A percentile compares a stretch with the other conserved stretches of the same genome.
Evolutionary conservation across 2,888 invertebrate genomes (phyloP).

Genomic region (Galeruca laticollis): DNA sequence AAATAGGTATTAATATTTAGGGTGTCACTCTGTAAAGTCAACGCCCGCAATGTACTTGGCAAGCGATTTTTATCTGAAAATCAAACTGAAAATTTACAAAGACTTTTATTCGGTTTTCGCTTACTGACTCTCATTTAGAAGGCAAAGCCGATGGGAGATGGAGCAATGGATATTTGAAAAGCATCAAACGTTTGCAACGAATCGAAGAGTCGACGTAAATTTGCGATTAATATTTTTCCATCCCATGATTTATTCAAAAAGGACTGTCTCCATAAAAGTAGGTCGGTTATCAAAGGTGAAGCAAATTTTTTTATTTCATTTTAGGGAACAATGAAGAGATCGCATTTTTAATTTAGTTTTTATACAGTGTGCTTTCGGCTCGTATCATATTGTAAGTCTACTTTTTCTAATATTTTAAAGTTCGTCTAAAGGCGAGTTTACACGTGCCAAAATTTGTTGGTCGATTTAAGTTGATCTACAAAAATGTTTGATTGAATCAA

Average conservation of each 20-base stretch:
- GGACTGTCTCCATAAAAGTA: slow-evolving; percentile 9
- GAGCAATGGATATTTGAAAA: slow-evolving; percentile 15
- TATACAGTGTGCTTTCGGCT: too few relatives aligned
- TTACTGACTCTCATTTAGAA: slow-evolving; percentile 21
- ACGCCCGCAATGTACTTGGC: slow-evolving; percentile 28
- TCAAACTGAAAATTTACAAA: slow-evolving; percentile 40
- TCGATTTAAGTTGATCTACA: too few relatives aligned
- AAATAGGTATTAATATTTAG: background rate
- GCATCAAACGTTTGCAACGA: slow-evolving; percentile 5
- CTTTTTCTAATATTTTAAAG: too few relatives aligned
- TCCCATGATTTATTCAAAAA: slow-evolving; percentile 19
- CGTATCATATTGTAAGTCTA: too few relatives aligned
- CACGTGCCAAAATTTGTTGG: too few relatives aligned
- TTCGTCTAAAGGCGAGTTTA: too few relatives aligned
- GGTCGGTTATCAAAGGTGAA: background rate
- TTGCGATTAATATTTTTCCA: slow-evolving; percentile 15
- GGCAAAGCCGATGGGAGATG: slow-evolving; percentile 11
- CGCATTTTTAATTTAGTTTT: too few relatives aligned
- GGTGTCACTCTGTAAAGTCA: slow-evolving; percentile 15
- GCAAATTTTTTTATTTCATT: background rate
- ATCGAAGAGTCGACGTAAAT: slow-evolving; percentile 10
- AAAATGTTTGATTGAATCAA: too few relatives aligned
- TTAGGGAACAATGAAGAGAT: too few relatives aligned
- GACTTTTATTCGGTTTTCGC: slow-evolving; percentile 20
- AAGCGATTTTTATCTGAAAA: slow-evolving; percentile 28